Base-by-base conservation (phyloP, 2,797 vertebrate species). In the Manis pentadactyla region DNA sequence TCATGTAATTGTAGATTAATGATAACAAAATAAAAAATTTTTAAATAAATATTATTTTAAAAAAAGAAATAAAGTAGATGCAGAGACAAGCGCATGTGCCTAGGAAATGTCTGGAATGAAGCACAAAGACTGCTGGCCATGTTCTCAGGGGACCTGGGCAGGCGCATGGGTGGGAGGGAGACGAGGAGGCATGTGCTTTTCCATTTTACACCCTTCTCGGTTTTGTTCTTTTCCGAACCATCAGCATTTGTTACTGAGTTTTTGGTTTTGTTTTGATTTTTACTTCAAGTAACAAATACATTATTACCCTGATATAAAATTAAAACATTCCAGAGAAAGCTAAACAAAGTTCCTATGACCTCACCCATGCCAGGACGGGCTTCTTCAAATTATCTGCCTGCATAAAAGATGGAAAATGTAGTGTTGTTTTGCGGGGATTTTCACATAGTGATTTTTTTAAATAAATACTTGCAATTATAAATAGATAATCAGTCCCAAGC, bases 381-480 rank as follows among this genome's bases (percentile, higher is more conserved):
- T 34, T 39, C 64, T 59, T 19, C 11, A 14, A 73, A 66, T 34
- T 27, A 39, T 46, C 1, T 71, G 13, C 34, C 53, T 63, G 49
- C 10, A 59, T 23, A 85, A 95, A 55, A 59, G 13, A 49, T 14
- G 53, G 21, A 87, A 92, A 27, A n/a, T 1, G 12, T 12, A 83
- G 21, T 8, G 66, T 2, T 61, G 8, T 69, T 79, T 69, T 37
- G 37, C 9, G 57, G 15, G 51, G 1, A 31, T 19, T 75, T 79
- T 63, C n/a, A 85, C 55, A 39, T 2, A 23, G 5, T 39, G 55
- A 42, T 29, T 46, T 51, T 57, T 61, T 77, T 39, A 64, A 82
- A 83, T 42, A 55, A 87, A 91, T 55, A 34, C 61, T 34, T 66
- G 10, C 9, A n/a, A 63, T 49, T 49, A 37, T 21, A 88, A 95